These are phyloP conservation scores for Pogonomyrmex californicus DNA, from an alignment of 1,140 invertebrate species.

Conservation along the genomic window DNA sequence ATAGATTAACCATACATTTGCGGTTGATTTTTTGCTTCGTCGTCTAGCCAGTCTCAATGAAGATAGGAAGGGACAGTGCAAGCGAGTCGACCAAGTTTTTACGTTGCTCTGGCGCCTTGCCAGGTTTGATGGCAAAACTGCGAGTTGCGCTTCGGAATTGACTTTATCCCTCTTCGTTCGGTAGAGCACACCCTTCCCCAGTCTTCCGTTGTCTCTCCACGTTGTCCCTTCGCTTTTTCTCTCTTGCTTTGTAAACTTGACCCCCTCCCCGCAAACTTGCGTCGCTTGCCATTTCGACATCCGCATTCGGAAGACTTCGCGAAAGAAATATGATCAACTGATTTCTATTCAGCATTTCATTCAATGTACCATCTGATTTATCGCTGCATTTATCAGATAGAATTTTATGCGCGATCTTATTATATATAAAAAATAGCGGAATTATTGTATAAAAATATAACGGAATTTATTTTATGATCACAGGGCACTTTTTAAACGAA, in stretches of 20 bases:
- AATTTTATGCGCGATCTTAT: not conserved
- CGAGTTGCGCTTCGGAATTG: constrained; percentile 63
- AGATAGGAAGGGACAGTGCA: constrained; percentile 4
- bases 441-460: not conserved
- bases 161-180: constrained; percentile 64
- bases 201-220: constrained; percentile 47
- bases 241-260: constrained; percentile 43
- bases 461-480: not conserved
- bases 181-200: not conserved
- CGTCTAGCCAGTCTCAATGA: constrained; percentile 18
- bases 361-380: not conserved
- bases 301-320: constrained; percentile 23
- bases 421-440: not conserved
- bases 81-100: constrained; percentile 71
- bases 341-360: constrained; percentile 32
- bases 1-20: constrained; percentile 44
- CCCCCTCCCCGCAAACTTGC: constrained; percentile 50
- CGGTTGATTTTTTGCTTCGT: constrained; percentile 45
- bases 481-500: not conserved
- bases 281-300: constrained; percentile 35
- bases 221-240: not conserved
- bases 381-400: not conserved
- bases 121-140: constrained; percentile 74
- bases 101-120: constrained; percentile 68
- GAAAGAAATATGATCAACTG: constrained; percentile 55